Conservation (phyloP, 2,888 invertebrate species). For the Eurois occulta region DNA sequence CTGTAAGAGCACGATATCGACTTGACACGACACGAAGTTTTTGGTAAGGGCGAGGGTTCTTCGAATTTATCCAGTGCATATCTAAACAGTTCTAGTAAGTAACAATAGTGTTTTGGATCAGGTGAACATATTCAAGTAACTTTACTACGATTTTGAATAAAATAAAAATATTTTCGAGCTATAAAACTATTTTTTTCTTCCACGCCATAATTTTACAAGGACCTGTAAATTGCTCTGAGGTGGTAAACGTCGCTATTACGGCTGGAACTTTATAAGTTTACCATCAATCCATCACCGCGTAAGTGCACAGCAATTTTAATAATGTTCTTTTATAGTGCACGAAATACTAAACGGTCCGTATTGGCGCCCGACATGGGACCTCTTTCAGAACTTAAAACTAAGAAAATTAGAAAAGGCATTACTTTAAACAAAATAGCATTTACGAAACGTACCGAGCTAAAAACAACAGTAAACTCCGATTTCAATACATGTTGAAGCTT, state of each 20-base stretch:
- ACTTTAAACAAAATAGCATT: slow-evolving; percentile 18
- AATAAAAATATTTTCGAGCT: slow-evolving; percentile 38
- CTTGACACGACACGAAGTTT: slow-evolving; percentile 28
- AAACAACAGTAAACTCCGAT: slow-evolving; percentile 20
- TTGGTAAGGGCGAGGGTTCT: slow-evolving; percentile 2
- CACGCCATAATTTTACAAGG: slow-evolving; percentile 47
- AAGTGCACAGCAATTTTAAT: slow-evolving; percentile 62
- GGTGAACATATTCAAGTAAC: not conserved
- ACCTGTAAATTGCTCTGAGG: slow-evolving; percentile 50
- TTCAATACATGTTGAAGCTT: slow-evolving; percentile 43
- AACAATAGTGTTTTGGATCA: not conserved
- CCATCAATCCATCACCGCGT: slow-evolving; percentile 61
- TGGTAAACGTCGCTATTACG: slow-evolving; percentile 64
- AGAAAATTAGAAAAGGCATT: slow-evolving; percentile 3
- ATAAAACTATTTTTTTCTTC: slow-evolving; percentile 30
- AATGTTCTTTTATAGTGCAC: slow-evolving; percentile 55
- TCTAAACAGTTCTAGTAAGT: not conserved
- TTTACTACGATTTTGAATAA: slow-evolving; percentile 19
- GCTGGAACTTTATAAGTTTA: slow-evolving; percentile 59
- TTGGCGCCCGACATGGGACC: slow-evolving; percentile 51
- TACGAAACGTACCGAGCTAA: slow-evolving; percentile 8
- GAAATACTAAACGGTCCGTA: slow-evolving; percentile 39
- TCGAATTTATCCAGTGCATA: not conserved
- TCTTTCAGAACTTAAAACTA: not conserved
- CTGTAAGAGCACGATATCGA: slow-evolving; percentile 35